phyloP scores from a whole-genome alignment of 92 coral and sea anemone genomes.

The Montipora capitata region DNA sequence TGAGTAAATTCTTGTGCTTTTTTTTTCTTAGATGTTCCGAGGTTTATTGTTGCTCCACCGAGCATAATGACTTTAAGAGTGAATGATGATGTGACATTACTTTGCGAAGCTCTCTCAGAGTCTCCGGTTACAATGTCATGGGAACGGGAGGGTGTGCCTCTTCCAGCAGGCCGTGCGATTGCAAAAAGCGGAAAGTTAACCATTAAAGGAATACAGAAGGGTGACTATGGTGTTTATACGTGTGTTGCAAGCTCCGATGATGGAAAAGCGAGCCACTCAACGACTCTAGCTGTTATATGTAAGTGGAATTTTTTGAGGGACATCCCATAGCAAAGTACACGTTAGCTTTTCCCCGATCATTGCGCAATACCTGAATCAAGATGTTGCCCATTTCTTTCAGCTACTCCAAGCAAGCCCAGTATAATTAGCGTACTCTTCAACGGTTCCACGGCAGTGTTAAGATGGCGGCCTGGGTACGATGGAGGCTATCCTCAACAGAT shows the following conservation, averaged over 20 bases:
- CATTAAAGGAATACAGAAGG: conserved; percentile 76
- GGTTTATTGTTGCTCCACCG: conserved; percentile 85
- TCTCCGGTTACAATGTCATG: conserved; percentile 68
- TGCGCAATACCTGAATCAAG: too few relatives aligned
- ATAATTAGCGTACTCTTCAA: conserved; percentile 68
- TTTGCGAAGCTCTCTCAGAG: conserved; percentile 86
- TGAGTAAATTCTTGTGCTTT: neutral
- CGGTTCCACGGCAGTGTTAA: conserved; percentile 70
- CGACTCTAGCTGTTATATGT: conserved; percentile 87
- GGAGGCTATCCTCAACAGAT: conserved; percentile 90
- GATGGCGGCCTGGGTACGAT: conserved; percentile 96
- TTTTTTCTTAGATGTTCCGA: conserved; percentile 82
- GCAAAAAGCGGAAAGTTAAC: conserved; percentile 80
- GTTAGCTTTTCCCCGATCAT: too few relatives aligned
- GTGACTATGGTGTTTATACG: conserved; percentile 87
- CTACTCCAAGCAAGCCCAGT: conserved; percentile 92
- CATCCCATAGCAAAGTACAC: neutral
- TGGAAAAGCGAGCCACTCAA: conserved; percentile 77
- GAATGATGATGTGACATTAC: conserved; percentile 84
- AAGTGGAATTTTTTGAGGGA: conserved; percentile 45
- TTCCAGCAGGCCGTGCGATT: conserved; percentile 88
- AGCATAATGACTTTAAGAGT: conserved; percentile 83
- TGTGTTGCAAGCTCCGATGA: conserved; percentile 84
- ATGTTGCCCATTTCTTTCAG: conserved; percentile 39
- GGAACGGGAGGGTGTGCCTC: conserved; percentile 84